Evolutionary conservation across 2,797 vertebrate genomes (phyloP), one percentile per base, ranked within the genome.

Genomic region (Cygnus olor): DNA sequence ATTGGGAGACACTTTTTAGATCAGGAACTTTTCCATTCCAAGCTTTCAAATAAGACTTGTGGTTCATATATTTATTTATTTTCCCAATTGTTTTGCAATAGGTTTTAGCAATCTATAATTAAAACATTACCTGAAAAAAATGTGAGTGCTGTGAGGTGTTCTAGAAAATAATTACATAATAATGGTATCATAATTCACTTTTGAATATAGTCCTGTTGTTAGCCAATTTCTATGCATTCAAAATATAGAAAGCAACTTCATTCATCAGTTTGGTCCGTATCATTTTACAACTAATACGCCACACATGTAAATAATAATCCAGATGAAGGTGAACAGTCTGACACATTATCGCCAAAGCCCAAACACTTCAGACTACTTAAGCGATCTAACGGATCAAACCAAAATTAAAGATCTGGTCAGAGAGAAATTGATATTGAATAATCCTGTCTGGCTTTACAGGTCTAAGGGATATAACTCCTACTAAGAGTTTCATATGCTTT

Each of bases 401-500:
- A 54, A 28, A 73, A 10, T 9, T 16, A 54, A 88, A 74, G 83
- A 58, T 65, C 63, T 81, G n/a, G 4, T 72, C 30, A 57, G 32
- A 70, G 32, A 73, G 19, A 34, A 76, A 80, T 16, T 28, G 66
- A 34, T 53, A 61, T 11, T 18, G n/a, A 85, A 69, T 42, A 69
- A 47, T 34, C 21, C 17, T 38, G 25, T 28, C 38, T 63, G 66
- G 30, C 18, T 5, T 74, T 65, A 79, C 0, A 0, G 10, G 51
- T 82, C 60, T 76, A 86, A 74, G 8, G 11, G 25, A 38, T 76
- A 72, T 49, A 65, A 74, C 19, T 44, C 16, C 51, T 18, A 42
- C 38, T 18, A 30, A 3, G 27, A 3, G 8, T 80, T 74, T 57
- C 49, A 58, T 36, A 17, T 1, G 4, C n/a, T 58, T 21, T 58